Base-by-base conservation (phyloP, 1,140 invertebrate genomes). In the Physella acuta region DNA sequence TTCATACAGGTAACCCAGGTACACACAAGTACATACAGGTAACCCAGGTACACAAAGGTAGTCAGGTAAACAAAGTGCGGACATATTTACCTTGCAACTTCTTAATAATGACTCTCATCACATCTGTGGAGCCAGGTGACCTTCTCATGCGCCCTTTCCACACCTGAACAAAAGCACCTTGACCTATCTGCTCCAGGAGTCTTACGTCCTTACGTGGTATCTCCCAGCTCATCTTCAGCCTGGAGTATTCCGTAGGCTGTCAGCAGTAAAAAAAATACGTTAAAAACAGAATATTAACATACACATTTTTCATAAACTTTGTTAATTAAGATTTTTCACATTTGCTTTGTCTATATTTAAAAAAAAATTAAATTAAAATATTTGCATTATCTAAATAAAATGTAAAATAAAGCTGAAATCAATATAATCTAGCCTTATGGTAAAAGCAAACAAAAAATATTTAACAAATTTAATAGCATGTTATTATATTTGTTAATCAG, bases 131-230 rank as follows among this genome's bases (percentile, higher is more conserved):
- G n/a, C 76, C 72, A 1, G 78, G 76, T 26, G 76, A 73, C 36
- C 77, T 77, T 31, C 74, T 74, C 76, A 82, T 81, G 14, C 75
- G 71, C 24, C 79, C 81, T 70, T 77, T 78, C 79, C 79, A 82
- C 14, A 82, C 78, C 70, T 82, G 79, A n/a, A 77, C 78, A 71
- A 74, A 81, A 8, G 71, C 70, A 11, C 81, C 81, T 26, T 77
- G 76, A 14, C 76, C 79, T 36, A 80, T 74, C 56, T 78, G 72
- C 44, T 82, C 79, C 28, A 75, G 63, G 34, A 80, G 65, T 2
- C 77, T 70, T 16, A 82, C 75, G 64, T 80, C 79, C 62, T 77
- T 78, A 24, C 78, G 68, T 0, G 79, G 76, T 52, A 82, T 78
- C 62, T 82, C 81, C 81, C 81, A 82, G 59, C 75, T 76, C 71